phyloP scores from a whole-genome alignment of 2,113 vertebrate species.

The Pycnonotus jocosus region DNA sequence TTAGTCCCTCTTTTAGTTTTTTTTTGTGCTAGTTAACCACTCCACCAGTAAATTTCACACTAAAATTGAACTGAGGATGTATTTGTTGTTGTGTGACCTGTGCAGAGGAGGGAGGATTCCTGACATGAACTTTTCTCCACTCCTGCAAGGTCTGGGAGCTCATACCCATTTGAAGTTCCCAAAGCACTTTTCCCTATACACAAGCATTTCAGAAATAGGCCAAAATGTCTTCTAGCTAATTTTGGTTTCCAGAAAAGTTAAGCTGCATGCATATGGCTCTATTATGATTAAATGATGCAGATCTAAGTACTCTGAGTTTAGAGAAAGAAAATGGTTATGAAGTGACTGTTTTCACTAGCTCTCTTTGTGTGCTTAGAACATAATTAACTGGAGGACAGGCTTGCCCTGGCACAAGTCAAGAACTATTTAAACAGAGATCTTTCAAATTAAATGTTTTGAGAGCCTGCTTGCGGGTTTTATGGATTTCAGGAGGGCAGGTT shows the following conservation, averaged over 20 bases:
- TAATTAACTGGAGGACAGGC: constrained; percentile 54
- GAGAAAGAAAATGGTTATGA: constrained; percentile 55
- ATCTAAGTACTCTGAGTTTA: constrained; percentile 45
- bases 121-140: not conserved
- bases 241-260: constrained; percentile 51
- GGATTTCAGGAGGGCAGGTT: constrained; percentile 40
- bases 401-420: constrained; percentile 22
- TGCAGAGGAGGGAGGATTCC: not conserved
- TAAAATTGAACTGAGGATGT: not conserved
- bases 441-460: constrained; percentile 59
- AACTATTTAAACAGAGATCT: constrained; percentile 23
- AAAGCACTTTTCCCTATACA: not conserved
- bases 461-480: constrained; percentile 22
- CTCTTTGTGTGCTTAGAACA: constrained; percentile 30
- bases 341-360: constrained; percentile 51
- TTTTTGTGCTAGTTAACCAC: not conserved
- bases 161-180: not conserved
- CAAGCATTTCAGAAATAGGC: constrained; percentile 17
- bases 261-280: constrained; percentile 36
- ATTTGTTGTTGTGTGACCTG: not conserved
- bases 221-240: constrained; percentile 38
- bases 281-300: constrained; percentile 54
- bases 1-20: not conserved
- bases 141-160: not conserved
- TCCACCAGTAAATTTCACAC: not conserved